These are phyloP conservation scores for Cyprinodon tularosa DNA, from an alignment of 2,113 vertebrate species.

Conservation along the genomic window DNA sequence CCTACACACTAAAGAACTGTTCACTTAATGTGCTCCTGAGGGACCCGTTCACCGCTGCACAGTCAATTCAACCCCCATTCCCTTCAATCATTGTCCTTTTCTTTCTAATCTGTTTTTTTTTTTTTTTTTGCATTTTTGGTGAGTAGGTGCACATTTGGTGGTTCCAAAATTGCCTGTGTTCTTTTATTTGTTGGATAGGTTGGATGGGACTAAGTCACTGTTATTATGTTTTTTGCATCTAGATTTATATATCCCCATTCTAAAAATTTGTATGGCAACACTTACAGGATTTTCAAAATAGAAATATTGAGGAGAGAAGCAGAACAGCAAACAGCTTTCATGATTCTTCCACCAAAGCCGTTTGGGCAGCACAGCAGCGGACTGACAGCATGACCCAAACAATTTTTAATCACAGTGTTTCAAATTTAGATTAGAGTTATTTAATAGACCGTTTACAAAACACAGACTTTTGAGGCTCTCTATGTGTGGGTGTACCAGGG, in stretches of 20 bases:
- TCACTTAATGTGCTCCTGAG: conserved; percentile 71
- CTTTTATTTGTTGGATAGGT: conserved; percentile 60
- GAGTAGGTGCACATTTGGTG: conserved; percentile 55
- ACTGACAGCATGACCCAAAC: conserved; percentile 25
- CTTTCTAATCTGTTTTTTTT: conserved; percentile 41
- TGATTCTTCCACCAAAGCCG: conserved; percentile 6
- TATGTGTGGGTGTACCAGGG: conserved; percentile 57
- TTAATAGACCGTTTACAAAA: conserved; percentile 45
- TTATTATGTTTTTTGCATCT: conserved; percentile 19
- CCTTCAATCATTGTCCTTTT: conserved; percentile 46
- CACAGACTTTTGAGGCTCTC: conserved; percentile 34
- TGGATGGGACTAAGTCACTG: conserved; percentile 37
- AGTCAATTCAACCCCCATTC: conserved; percentile 46
- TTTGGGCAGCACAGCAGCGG: conserved; percentile 11
- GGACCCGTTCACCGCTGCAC: conserved; percentile 62
- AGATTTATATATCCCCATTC: conserved; percentile 33
- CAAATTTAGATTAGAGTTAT: conserved; percentile 45
- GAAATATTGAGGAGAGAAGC: conserved; percentile 30
- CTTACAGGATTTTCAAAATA: conserved; percentile 13
- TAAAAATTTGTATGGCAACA: conserved; percentile 34
- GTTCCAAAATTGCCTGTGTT: conserved; percentile 61
- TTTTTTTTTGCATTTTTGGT: conserved; percentile 37
- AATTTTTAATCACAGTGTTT: conserved; percentile 37
- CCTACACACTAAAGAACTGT: conserved; percentile 74
- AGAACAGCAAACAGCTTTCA: conserved; percentile 12